Base-by-base conservation (phyloP, 2,888 invertebrate genomes). In the Calephelis perditalis region DNA sequence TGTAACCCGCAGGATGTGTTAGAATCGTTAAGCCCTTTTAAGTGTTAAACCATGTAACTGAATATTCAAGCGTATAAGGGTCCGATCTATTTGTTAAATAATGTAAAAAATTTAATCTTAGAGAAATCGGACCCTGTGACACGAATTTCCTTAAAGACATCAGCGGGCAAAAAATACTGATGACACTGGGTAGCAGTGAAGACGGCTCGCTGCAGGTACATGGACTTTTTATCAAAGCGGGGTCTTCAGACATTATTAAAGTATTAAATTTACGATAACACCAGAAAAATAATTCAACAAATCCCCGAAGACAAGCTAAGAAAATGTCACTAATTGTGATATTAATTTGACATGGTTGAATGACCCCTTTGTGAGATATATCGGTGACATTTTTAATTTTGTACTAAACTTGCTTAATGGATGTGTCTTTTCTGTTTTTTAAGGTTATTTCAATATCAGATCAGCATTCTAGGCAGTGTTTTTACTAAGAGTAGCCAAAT, bases 41-140 rank as follows among this genome's bases (percentile, higher is more conserved):
- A 90, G 89, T 90, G 89, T 90, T 90, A 89, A 90, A 90, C 88
- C 89, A 85, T 90, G 89, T 90, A 90, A 89, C 89, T 85, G 88
- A 89, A 90, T 89, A 90, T 89, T 88, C 81, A 86, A 85, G 75
- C 85, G 84, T 85, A 82, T 81, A 85, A 87, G 86, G 86, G 84
- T 79, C 84, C 82, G 84, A 86, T 88, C 89, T 90, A 90, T 90
- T 89, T 90, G 89, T 89, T 88, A 84, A 86, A 85, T 86, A 84
- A 84, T 81, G 81, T 84, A 61, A 63, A 84, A 86, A 87, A 84
- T 77, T 82, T 88, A 88, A 89, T 88, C 86, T 87, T 79, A 81
- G 84, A 85, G 86, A 85, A 88, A 89, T 87, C 87, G 82, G 82
- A 83, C 81, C 86, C 81, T 86, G 79, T 88, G 89, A 89, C 88